These are phyloP conservation scores for Peribatodes rhomboidaria DNA, from an alignment of 2,888 invertebrate species.

Conservation along the genomic window DNA sequence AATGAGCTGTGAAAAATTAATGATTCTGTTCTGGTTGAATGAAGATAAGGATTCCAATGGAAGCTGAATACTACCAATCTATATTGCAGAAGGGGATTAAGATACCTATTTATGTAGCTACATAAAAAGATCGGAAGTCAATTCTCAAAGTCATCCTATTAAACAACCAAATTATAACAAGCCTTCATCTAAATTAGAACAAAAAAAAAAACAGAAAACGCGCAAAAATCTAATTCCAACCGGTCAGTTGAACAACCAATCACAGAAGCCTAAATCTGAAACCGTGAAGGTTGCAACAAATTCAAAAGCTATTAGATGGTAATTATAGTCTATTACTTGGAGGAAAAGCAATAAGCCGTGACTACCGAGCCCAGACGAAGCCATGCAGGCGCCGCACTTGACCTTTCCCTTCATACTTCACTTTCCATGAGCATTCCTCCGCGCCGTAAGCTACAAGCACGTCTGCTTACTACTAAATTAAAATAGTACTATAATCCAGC, in stretches of 20 bases:
- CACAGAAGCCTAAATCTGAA: constrained; percentile 55
- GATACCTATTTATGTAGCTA: too few species aligned
- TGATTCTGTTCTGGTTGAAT: too few species aligned
- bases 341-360: constrained; percentile 62
- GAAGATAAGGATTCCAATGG: too few species aligned
- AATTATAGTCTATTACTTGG: constrained; percentile 45
- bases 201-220: constrained; percentile 38
- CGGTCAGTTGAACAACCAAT: constrained; percentile 41
- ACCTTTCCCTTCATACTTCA: constrained; percentile 60
- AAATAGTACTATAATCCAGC: constrained; percentile 39
- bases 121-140: constrained; percentile 12
- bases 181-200: too few species aligned
- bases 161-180: constrained; percentile 13
- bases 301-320: constrained; percentile 56
- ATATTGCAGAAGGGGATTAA: too few species aligned
- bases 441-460: constrained; percentile 43
- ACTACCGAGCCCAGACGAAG: constrained; percentile 58
- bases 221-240: constrained; percentile 17
- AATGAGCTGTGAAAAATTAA: too few species aligned
- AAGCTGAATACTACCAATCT: too few species aligned
- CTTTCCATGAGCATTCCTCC: constrained; percentile 59
- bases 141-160: constrained; percentile 8
- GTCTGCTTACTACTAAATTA: constrained; percentile 49
- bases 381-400: constrained; percentile 68
- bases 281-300: constrained; percentile 59